Conservation (phyloP, 2,797 vertebrate species). For the Spondyliosoma cantharus region DNA sequence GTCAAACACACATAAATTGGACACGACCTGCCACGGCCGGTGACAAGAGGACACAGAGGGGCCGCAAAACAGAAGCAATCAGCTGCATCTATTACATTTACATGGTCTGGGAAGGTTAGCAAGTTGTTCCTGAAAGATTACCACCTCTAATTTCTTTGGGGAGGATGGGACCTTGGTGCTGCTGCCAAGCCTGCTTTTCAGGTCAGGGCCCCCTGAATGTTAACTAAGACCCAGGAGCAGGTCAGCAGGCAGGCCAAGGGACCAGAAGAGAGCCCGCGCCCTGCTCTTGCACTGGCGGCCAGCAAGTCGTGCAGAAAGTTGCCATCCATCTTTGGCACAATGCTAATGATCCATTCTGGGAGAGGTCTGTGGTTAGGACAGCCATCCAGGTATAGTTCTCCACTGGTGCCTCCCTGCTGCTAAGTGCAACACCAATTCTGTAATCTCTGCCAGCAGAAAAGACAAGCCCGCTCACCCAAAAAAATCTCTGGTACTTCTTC, state of each 20-base stretch:
- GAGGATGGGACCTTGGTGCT: constrained; percentile 85
- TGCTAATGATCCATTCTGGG: constrained; percentile 84
- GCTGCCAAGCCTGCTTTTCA: constrained; percentile 84
- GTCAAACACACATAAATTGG: constrained; percentile 85
- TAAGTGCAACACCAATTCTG: constrained; percentile 56
- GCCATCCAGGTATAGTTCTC: constrained; percentile 79
- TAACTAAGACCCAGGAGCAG: constrained; percentile 89
- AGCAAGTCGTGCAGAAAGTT: constrained; percentile 84
- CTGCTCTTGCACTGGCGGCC: constrained; percentile 75
- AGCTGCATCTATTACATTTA: constrained; percentile 83
- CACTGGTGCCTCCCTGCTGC: constrained; percentile 69
- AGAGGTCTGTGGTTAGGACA: constrained; percentile 74
- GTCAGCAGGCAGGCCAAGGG: constrained; percentile 84
- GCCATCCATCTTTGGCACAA: constrained; percentile 86
- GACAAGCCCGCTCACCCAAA: constrained; percentile 52
- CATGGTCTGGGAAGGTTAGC: constrained; percentile 85
- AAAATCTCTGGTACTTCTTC: constrained; percentile 67
- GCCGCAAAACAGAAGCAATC: constrained; percentile 74
- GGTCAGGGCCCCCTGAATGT: constrained; percentile 87
- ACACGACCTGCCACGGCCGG: constrained; percentile 74
- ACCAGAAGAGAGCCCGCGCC: constrained; percentile 74
- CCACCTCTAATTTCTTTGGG: constrained; percentile 89
- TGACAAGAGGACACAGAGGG: constrained; percentile 75
- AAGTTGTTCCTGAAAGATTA: constrained; percentile 85
- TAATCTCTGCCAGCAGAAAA: constrained; percentile 72